Conservation (phyloP, 2,113 vertebrate genomes). For the Fulmarus glacialis region DNA sequence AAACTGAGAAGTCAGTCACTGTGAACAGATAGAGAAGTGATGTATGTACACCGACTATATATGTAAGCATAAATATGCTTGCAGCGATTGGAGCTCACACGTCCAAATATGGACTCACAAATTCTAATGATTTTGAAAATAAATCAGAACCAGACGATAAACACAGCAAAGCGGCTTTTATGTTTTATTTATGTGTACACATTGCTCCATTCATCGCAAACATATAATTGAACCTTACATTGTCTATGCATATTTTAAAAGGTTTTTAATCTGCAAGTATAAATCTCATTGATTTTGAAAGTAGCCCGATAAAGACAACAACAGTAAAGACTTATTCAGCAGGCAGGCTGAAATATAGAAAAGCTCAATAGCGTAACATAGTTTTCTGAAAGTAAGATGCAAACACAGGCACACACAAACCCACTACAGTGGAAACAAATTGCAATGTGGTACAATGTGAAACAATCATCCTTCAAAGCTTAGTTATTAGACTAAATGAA, state of each 20-base stretch:
- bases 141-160: constrained; percentile 17
- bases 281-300: constrained; percentile 52
- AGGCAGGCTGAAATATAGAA: background rate
- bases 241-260: constrained; percentile 42
- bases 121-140: background rate
- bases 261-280: constrained; percentile 58
- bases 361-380: background rate
- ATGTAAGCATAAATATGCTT: background rate
- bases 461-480: background rate
- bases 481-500: background rate
- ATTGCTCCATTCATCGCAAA: constrained; percentile 17
- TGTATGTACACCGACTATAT: background rate
- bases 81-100: background rate
- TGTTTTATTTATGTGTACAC: constrained; percentile 51
- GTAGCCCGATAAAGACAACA: background rate
- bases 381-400: background rate
- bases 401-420: background rate
- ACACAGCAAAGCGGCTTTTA: constrained; percentile 2
- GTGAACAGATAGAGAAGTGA: background rate
- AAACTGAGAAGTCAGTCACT: background rate
- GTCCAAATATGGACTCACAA: background rate
- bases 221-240: constrained; percentile 39
- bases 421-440: background rate
- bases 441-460: background rate
- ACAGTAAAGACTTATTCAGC: background rate